Conservation (phyloP, 2,797 vertebrate genomes). For the Cichlasoma orientale region DNA sequence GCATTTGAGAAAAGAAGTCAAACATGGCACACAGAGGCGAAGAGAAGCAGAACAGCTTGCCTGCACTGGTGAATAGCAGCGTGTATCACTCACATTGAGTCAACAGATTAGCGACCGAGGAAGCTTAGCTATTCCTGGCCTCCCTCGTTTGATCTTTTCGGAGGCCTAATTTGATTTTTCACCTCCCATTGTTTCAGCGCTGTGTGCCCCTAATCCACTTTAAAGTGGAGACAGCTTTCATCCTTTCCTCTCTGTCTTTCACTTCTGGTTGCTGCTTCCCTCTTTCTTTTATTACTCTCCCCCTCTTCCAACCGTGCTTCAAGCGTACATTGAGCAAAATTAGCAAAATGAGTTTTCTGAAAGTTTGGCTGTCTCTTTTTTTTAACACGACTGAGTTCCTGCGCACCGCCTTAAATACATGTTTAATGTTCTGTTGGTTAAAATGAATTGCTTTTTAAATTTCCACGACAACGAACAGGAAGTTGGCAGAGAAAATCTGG, state of each 20-base stretch:
- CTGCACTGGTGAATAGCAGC: conserved; percentile 65
- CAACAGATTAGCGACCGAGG: conserved; percentile 83
- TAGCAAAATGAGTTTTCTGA: background rate
- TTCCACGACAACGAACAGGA: background rate
- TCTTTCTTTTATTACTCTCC: conserved; percentile 38
- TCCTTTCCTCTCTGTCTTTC: conserved; percentile 56
- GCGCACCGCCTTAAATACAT: background rate
- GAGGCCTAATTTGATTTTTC: conserved; percentile 87
- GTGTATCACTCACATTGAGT: conserved; percentile 80
- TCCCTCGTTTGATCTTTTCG: conserved; percentile 82
- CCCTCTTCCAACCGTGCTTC: background rate
- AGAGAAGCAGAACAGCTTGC: conserved; percentile 71
- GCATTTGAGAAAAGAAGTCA: conserved; percentile 57
- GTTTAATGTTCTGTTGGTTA: background rate
- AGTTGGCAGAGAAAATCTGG: background rate
- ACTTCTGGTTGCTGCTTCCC: conserved; percentile 20
- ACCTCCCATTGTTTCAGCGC: conserved; percentile 87
- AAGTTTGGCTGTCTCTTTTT: background rate
- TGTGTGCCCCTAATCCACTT: conserved; percentile 86
- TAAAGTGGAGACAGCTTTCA: conserved; percentile 86
- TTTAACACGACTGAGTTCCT: background rate
- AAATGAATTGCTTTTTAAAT: background rate
- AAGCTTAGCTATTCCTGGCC: conserved; percentile 80
- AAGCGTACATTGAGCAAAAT: background rate
- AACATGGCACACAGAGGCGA: conserved; percentile 45